Base-by-base conservation (phyloP, 2,113 vertebrate species). In the Drymodes brunneopygia region DNA sequence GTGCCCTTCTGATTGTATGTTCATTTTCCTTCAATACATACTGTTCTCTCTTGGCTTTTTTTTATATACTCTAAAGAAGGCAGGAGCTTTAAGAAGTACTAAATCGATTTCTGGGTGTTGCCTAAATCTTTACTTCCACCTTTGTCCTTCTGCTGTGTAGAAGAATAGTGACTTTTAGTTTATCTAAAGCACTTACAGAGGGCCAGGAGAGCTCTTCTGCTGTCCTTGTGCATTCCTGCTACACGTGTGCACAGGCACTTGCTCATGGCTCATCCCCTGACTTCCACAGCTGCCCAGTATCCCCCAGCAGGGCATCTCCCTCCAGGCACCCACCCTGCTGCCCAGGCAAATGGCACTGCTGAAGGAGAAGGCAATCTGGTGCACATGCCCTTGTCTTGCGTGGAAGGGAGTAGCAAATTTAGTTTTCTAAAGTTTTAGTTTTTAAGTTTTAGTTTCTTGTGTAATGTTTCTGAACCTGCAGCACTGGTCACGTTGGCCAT, bases 221-320 rank as follows among this genome's bases (percentile, higher is more conserved):
- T 70, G 54, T 50, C 38, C 38, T 82, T 67, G 11, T 60, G 29
- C 31, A 15, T 60, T 88, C 2, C 6, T 65, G 7, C 36, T 54
- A 2, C 2, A 0, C 1, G 0, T 23, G 18, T 35, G 36, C 24
- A 8, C 8, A 13, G 14, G 1, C 9, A 4, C 2, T 5, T 0
- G 2, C 16, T 42, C 4, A 0, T 17, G 38, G 54, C 23, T 81
- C 22, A 2, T 33, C 29, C 28, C 31, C 60, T 54, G 57, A 15
- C 13, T 73, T 58, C 21, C 31, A 3, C 28, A 71, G 69, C 60
- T 84, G 9, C 70, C 36, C 24, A 7, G 9, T 2, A 3, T 12
- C 62, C 44, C 38, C 33, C 44, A 2, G 42, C 7, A 44, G 75
- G 53, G 29, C 31, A 15, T 42, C 60, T 81, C 2, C 10, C 25